phyloP scores from a whole-genome alignment of 92 coral and sea anemone species.

The Zoanthus solanderi region DNA sequence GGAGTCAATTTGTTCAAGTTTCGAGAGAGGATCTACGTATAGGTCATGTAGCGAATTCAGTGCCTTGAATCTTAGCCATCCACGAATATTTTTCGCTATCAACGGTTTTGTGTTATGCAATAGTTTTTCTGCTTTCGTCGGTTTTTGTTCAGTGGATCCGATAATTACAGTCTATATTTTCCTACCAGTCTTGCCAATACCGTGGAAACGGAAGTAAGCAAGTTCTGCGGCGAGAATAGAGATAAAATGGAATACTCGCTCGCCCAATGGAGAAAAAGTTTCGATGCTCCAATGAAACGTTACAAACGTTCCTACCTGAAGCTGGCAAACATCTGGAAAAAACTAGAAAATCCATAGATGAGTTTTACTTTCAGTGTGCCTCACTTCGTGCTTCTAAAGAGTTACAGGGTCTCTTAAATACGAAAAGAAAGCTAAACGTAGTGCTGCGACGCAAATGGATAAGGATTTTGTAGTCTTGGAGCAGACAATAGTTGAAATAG shows the following conservation, averaged over 20 bases:
- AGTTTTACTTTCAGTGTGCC: slow-evolving; percentile 9
- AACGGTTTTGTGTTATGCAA: too few relatives aligned
- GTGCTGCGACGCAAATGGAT: slow-evolving; percentile 26
- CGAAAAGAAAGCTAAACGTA: slow-evolving; percentile 35
- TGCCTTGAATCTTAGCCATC: too few relatives aligned
- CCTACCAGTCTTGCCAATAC: too few relatives aligned
- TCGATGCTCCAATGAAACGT: neutral
- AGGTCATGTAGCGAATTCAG: too few relatives aligned
- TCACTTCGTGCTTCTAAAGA: slow-evolving; percentile 27
- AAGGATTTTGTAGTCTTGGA: slow-evolving; percentile 31
- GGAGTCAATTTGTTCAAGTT: too few relatives aligned
- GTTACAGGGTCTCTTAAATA: slow-evolving; percentile 29
- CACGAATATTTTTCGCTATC: too few relatives aligned
- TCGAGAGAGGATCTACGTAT: too few relatives aligned
- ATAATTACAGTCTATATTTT: too few relatives aligned
- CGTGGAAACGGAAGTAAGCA: slow-evolving; percentile 2
- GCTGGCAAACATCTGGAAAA: slow-evolving; percentile 2
- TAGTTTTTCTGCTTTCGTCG: too few relatives aligned
- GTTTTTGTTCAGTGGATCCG: too few relatives aligned
- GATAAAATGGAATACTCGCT: slow-evolving; percentile 14
- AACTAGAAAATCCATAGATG: slow-evolving; percentile 9
- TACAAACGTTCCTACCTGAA: slow-evolving; percentile 16
- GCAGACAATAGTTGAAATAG: slow-evolving; percentile 22
- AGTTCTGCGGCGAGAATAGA: slow-evolving; percentile 18
- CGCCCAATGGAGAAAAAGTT: slow-evolving; percentile 22